Evolutionary conservation across 2,797 vertebrate genomes (phyloP).

Genomic region (Hypotaenidia okinawae): DNA sequence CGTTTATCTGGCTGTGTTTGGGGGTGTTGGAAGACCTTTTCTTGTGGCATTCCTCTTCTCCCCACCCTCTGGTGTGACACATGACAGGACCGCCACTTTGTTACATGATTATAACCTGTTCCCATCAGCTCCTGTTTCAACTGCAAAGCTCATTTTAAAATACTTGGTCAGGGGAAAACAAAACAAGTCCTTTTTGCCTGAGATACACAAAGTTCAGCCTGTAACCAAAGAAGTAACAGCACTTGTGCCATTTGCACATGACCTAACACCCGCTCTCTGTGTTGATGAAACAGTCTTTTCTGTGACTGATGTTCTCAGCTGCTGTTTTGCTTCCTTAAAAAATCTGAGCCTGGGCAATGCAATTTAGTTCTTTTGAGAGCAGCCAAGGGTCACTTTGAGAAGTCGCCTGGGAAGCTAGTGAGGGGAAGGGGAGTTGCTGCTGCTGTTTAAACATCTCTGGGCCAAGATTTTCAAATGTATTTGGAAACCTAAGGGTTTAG

Average conservation of each 20-base stretch:
- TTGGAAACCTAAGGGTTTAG: background rate
- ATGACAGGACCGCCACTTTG: background rate
- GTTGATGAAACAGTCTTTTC: slow-evolving; percentile 43
- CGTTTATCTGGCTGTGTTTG: background rate
- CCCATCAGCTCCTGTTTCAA: background rate
- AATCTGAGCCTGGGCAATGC: rapidly evolving
- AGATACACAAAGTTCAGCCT: background rate
- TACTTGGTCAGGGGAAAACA: background rate
- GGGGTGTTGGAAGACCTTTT: background rate
- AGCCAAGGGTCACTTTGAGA: background rate
- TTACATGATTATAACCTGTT: background rate
- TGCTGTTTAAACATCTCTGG: background rate
- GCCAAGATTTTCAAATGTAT: background rate
- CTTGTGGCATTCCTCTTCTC: background rate
- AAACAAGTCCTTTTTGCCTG: background rate
- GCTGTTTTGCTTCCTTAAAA: slow-evolving; percentile 54
- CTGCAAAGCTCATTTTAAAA: background rate
- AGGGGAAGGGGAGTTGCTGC: background rate
- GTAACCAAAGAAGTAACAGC: background rate
- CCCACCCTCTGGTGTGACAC: background rate
- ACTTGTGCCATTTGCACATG: slow-evolving; percentile 5
- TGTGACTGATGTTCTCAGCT: slow-evolving; percentile 59
- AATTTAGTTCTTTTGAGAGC: background rate
- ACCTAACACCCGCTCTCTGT: background rate
- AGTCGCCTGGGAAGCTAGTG: background rate